Evolutionary conservation across 2,113 vertebrate genomes (phyloP).

Genomic region (Nothoprocta perdicaria): DNA sequence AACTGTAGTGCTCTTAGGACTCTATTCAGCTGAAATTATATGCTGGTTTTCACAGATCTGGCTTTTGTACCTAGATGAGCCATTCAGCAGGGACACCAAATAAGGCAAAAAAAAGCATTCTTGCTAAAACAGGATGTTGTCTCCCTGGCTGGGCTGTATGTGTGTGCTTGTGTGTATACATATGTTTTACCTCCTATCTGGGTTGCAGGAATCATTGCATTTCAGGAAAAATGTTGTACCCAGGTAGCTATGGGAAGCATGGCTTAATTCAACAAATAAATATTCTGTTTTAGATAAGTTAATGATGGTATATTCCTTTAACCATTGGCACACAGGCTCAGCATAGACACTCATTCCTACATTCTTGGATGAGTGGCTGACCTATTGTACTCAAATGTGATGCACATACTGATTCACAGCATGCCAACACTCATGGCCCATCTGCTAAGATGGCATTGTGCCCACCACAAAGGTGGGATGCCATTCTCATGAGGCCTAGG

Average conservation of each 20-base stretch:
- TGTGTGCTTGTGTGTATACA: background rate
- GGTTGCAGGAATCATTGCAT: background rate
- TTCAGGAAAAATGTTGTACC: background rate
- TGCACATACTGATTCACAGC: slow-evolving; percentile 80
- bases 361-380: slow-evolving; percentile 70
- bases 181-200: background rate
- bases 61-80: slow-evolving; percentile 48
- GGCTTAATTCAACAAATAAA: background rate
- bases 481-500: slow-evolving; percentile 66
- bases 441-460: slow-evolving; percentile 76
- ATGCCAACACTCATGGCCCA: slow-evolving; percentile 72
- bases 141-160: background rate
- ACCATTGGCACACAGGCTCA: slow-evolving; percentile 66
- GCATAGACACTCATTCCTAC: slow-evolving; percentile 38
- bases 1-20: slow-evolving; percentile 8
- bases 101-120: slow-evolving; percentile 1
- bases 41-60: slow-evolving; percentile 3
- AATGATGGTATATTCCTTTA: slow-evolving; percentile 69
- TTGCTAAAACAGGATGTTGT: slow-evolving; percentile 25
- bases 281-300: background rate
- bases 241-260: background rate
- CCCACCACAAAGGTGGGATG: slow-evolving; percentile 52
- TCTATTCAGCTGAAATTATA: slow-evolving; percentile 64
- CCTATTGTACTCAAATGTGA: slow-evolving; percentile 77
- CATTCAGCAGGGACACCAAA: slow-evolving; percentile 33